These are phyloP conservation scores for Acleris literana DNA, from an alignment of 2,888 invertebrate genomes.

Conservation along the genomic window DNA sequence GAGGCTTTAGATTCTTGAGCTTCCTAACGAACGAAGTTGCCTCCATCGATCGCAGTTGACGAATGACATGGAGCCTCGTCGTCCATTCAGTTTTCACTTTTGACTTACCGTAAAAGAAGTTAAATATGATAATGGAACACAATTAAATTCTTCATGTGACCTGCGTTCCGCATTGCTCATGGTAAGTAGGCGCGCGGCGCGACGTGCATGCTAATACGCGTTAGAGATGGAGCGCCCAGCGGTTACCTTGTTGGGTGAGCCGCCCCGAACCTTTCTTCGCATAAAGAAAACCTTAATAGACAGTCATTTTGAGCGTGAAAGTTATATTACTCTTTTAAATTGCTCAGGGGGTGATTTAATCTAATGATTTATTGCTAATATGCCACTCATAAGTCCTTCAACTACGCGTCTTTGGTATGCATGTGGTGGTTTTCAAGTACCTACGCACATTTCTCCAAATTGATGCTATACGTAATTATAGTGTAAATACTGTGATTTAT, in stretches of 20 bases:
- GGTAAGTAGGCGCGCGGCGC: slow-evolving; percentile 73
- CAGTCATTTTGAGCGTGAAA: slow-evolving; percentile 69
- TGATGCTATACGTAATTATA: too few species aligned
- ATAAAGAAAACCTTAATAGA: slow-evolving; percentile 70
- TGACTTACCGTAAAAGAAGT: slow-evolving; percentile 82
- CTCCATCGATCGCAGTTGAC: slow-evolving; percentile 78
- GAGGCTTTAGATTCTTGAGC: slow-evolving; percentile 52
- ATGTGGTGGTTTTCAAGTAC: too few species aligned
- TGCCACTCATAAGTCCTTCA: too few species aligned
- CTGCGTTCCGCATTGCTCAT: slow-evolving; percentile 81
- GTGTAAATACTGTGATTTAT: too few species aligned
- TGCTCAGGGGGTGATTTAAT: slow-evolving; percentile 2
- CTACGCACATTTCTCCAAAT: too few species aligned
- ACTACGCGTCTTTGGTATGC: too few species aligned
- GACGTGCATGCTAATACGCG: slow-evolving; percentile 71
- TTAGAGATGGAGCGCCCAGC: slow-evolving; percentile 50
- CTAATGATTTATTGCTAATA: background rate
- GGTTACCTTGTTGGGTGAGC: slow-evolving; percentile 66
- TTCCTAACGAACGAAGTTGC: slow-evolving; percentile 67
- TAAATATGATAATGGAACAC: slow-evolving; percentile 83
- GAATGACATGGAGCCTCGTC: slow-evolving; percentile 72
- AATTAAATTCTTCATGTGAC: slow-evolving; percentile 82
- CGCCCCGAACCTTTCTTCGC: slow-evolving; percentile 66
- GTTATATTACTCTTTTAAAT: slow-evolving; percentile 56
- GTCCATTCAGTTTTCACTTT: slow-evolving; percentile 82